Evolutionary conservation across 1,140 invertebrate genomes (phyloP), one percentile per base, ranked within the genome.

Genomic region (Brachystomella parvula): DNA sequence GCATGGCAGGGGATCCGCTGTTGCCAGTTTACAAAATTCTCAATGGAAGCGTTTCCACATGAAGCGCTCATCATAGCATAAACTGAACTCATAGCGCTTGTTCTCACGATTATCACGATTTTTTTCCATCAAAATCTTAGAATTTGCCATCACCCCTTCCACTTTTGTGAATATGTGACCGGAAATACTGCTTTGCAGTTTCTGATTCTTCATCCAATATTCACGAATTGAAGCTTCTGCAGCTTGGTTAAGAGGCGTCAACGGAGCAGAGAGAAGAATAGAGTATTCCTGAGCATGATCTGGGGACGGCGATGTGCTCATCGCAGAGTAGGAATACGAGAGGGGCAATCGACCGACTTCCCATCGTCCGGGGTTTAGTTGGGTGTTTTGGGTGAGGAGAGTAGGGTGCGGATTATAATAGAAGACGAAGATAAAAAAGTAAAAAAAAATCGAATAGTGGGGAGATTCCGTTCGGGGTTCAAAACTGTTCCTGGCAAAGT

Each of bases 391-490:
- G 24, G 24, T 53, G 12, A 24, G 49, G 49, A 17, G 49, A 53
- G 24, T 12, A 53, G 49, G 49, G 49, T 53, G 12, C 24, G 24
- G 39, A n/a, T 44, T 44, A 19, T 44, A 44, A 44, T 44, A 44
- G n/a, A n/a, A n/a, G 49, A 53, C 49, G 49, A 53, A 24, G 49
- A 53, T 12, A 53, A 53, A 53, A 53, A 53, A 53, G 24, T 17
- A 53, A 24, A 6, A 6, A 53, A 53, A 53, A 53, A 53, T 53
- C 49, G 49, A 53, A 53, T 12, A 53, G 49, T 53, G 49, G 49
- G 49, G 49, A 53, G 49, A 53, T 6, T 6, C 19, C 24, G 15
- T 15, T 26, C 24, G 49, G 49, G 49, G 49, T 53, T 53, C 49
- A 26, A 53, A 53, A 53, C 24, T 53, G 24, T 15, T 12, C 15